These are phyloP conservation scores for Saguinus imperator DNA, from an alignment of 2,113 vertebrate genomes.

Conservation along the genomic window DNA sequence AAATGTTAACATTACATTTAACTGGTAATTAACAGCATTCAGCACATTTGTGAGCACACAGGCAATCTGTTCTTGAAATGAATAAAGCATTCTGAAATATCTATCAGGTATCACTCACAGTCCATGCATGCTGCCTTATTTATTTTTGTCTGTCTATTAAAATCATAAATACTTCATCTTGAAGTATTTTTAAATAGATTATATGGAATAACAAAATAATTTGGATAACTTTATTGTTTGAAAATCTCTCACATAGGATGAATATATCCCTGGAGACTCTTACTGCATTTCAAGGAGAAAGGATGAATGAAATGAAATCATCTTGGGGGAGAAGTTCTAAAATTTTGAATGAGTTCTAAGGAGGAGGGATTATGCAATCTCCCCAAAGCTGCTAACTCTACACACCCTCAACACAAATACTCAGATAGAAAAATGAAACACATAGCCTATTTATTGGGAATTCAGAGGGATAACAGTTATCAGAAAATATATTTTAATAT, in stretches of 20 bases:
- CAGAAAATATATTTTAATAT: background rate
- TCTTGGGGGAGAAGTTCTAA: background rate
- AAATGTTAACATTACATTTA: background rate
- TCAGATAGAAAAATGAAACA: background rate
- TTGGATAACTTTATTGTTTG: background rate
- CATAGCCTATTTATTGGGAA: background rate
- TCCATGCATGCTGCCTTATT: background rate
- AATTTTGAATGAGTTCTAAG: background rate
- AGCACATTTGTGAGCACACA: background rate
- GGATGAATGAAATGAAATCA: background rate
- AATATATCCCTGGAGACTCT: background rate
- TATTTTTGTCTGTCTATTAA: background rate
- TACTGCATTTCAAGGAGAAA: background rate
- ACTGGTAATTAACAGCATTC: background rate
- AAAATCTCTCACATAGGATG: background rate
- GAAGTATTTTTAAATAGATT: slow-evolving; percentile 4
- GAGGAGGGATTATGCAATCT: background rate
- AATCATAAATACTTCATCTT: background rate
- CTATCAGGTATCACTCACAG: background rate
- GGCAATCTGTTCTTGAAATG: background rate
- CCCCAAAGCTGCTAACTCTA: background rate
- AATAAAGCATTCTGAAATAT: background rate
- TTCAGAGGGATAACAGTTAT: background rate
- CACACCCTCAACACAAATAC: background rate
- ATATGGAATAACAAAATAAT: background rate